Evolutionary conservation across 2,113 vertebrate genomes (phyloP).

Genomic region (Anas platyrhynchos): DNA sequence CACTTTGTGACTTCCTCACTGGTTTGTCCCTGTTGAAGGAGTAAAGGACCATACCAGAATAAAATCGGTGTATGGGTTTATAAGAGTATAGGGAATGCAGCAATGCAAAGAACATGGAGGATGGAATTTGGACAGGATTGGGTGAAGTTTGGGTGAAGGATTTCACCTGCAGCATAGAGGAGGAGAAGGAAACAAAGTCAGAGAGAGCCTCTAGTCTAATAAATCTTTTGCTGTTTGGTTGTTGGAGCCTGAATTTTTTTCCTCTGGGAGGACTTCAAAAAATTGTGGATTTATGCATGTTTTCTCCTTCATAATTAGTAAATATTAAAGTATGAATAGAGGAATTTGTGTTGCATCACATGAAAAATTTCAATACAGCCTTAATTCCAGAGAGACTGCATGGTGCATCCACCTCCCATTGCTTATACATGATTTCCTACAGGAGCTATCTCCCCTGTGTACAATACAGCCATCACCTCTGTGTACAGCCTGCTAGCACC

Average conservation of each 20-base stretch:
- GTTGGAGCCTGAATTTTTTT: neutral
- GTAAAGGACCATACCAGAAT: neutral
- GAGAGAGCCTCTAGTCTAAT: neutral
- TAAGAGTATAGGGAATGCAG: neutral
- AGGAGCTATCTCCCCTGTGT: neutral
- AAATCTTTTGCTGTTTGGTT: neutral
- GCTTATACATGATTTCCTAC: rapidly evolving
- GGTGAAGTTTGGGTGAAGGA: no score
- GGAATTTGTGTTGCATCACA: neutral
- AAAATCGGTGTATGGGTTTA: neutral
- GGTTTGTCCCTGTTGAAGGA: neutral
- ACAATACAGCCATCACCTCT: neutral
- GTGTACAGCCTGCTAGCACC: neutral
- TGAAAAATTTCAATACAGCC: neutral
- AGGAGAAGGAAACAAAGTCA: neutral
- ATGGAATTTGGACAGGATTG: neutral
- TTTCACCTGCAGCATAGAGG: neutral
- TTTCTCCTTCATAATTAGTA: neutral
- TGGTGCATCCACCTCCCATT: neutral
- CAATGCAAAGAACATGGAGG: neutral
- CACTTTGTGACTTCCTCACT: neutral
- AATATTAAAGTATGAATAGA: neutral
- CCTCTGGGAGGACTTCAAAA: neutral
- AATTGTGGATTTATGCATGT: neutral
- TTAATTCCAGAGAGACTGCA: neutral